phyloP scores from a whole-genome alignment of 2,888 invertebrate genomes.

The Sarcophaga subvicina region DNA sequence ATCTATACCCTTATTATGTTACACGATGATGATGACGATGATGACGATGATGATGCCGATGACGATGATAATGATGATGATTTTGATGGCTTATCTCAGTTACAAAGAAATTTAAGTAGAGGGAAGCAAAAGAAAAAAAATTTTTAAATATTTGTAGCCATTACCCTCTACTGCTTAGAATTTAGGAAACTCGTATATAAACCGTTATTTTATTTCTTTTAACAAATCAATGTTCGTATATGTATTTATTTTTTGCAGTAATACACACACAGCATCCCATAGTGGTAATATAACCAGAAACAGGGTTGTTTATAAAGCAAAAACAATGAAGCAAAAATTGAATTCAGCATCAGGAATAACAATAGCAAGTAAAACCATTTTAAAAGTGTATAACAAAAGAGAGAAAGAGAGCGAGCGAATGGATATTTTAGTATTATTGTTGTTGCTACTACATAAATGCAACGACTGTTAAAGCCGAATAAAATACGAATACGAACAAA shows the following conservation, averaged over 20 bases:
- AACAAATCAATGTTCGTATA: constrained; percentile 16
- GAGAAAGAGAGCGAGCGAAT: constrained; percentile 20
- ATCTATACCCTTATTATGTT: constrained; percentile 61
- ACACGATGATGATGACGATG: background rate
- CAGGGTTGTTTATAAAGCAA: constrained; percentile 39
- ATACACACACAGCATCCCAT: constrained; percentile 31
- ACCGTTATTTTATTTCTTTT: background rate
- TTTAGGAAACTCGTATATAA: background rate
- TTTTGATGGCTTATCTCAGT: constrained; percentile 38
- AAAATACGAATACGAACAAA: constrained; percentile 14
- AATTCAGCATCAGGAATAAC: too few species aligned
- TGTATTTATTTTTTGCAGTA: constrained; percentile 1
- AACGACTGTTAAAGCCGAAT: background rate
- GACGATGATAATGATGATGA: too few species aligned
- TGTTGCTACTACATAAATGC: constrained; percentile 18
- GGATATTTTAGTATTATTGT: background rate
- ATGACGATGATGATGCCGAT: too few species aligned
- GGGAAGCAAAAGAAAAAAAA: background rate
- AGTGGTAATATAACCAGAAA: background rate
- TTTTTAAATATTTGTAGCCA: constrained; percentile 30
- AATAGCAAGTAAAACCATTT: constrained; percentile 44
- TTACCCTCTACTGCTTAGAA: constrained; percentile 32
- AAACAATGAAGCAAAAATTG: background rate
- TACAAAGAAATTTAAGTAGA: constrained; percentile 25
- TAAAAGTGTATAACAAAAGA: constrained; percentile 50